A percentile compares a stretch with the other conserved stretches of the same genome.
Evolutionary conservation across 2,113 vertebrate species (phyloP).

Genomic region (Notiomystis cincta): DNA sequence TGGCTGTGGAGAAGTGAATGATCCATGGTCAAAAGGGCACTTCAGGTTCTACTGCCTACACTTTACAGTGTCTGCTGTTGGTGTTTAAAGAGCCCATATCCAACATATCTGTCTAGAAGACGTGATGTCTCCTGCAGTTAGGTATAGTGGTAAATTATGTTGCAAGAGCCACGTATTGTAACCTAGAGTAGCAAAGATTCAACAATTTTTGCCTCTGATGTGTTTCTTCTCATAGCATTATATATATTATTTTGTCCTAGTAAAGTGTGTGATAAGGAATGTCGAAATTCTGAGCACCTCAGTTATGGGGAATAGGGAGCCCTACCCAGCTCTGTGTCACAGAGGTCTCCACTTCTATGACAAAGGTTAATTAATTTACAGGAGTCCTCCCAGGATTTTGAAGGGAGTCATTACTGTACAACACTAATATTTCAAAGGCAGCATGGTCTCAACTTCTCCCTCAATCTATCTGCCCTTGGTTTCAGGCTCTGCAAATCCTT

Average conservation of each 20-base stretch:
- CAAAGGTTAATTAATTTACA: background rate
- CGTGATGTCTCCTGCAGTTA: background rate
- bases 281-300: background rate
- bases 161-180: background rate
- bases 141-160: background rate
- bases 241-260: background rate
- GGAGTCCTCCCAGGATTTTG: background rate
- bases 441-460: background rate
- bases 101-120: background rate
- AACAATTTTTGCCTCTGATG: background rate
- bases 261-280: background rate
- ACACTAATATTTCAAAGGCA: background rate
- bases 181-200: background rate
- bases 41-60: background rate
- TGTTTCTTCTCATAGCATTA: background rate
- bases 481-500: background rate
- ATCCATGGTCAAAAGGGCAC: background rate
- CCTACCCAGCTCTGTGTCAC: background rate
- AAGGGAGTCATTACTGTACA: background rate
- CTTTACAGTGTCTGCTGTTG: accelerated
- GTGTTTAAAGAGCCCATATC: background rate
- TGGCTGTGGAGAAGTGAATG: background rate
- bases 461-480: background rate
- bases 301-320: accelerated
- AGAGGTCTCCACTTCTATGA: background rate